Base-by-base conservation (phyloP, 2,113 vertebrate species). In the Crypturellus undulatus region DNA sequence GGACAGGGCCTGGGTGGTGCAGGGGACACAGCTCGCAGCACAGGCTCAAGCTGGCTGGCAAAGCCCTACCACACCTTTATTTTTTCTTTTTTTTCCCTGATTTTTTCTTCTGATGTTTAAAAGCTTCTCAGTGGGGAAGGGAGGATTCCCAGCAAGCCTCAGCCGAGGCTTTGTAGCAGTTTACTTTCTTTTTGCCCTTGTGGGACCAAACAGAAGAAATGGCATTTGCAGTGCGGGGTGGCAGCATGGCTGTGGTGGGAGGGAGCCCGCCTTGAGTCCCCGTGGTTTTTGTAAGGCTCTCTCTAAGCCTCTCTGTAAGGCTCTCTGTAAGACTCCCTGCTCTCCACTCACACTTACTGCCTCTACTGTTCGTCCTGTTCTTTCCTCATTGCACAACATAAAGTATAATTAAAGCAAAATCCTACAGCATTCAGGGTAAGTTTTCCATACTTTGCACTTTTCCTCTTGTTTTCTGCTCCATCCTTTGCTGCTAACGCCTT, bases 61-160 rank as follows among this genome's bases (percentile, higher is more conserved):
- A 65, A 87, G 34, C 25, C 69, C 6, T 17, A 1, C 30, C 36
- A 14, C 51, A 22, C 22, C 12, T 36, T 62, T 42, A 79, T 10
- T 12, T 3, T 79, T 30, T 12, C n/a, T 73, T 79, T 32, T 67
- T 18, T 49, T 24, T 24, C 21, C 49, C 10, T 12, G 2, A 12
- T 36, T 14, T 36, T 78, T 83, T 21, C 58, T 20, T 93, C 79
- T 92, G 82, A 70, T 85, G 93, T 92, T 85, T 86, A 36, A 56
- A 20, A 18, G 5, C 80, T 80, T 80, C 45, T 95, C 45, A 42
- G 26, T 59, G 25, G 22, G 30, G 6, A 83, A 59, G 36, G 68
- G 28, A 34, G 86, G 77, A 28, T 83, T 80, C 90, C 49, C 32
- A 56, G 84, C 13, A 26, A 69, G 49, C 13, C 79, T 85, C 64